phyloP scores from a whole-genome alignment of 2,888 invertebrate genomes.

The Eilema sororculum region DNA sequence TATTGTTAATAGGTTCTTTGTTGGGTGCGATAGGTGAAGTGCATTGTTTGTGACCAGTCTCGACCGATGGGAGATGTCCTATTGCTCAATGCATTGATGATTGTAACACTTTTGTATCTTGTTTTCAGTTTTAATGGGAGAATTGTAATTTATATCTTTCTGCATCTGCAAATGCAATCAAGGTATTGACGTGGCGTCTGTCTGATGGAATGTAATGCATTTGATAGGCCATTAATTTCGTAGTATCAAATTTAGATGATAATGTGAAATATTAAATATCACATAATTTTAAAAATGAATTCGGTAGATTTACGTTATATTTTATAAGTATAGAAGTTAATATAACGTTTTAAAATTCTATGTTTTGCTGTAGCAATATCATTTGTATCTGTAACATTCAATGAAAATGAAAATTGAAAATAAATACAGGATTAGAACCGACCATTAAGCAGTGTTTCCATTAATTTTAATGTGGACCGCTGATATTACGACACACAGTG shows the following conservation, averaged over 20 bases:
- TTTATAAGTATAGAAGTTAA: not conserved
- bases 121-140: slow-evolving; percentile 34
- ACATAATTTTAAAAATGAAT: not conserved
- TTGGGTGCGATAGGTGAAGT: slow-evolving; percentile 73
- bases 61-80: slow-evolving; percentile 52
- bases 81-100: slow-evolving; percentile 51
- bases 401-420: slow-evolving; percentile 54
- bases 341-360: not conserved
- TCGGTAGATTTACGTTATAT: not conserved
- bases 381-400: slow-evolving; percentile 41
- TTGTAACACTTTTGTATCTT: slow-evolving; percentile 41
- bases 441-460: slow-evolving; percentile 67
- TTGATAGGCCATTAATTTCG: not conserved
- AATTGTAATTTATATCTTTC: slow-evolving; percentile 42
- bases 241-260: not conserved
- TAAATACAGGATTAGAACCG: slow-evolving; percentile 68
- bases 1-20: slow-evolving; percentile 76
- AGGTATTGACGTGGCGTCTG: slow-evolving; percentile 11
- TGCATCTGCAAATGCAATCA: slow-evolving; percentile 21
- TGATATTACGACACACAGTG: slow-evolving; percentile 54
- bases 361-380: slow-evolving; percentile 28
- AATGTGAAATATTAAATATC: not conserved
- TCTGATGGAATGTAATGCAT: not conserved
- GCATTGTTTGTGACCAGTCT: slow-evolving; percentile 60
- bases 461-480: slow-evolving; percentile 68